Evolutionary conservation across 35 echinoderm and acorn worm genomes (phyloP).

Genomic region (Ophioderma brevispina): DNA sequence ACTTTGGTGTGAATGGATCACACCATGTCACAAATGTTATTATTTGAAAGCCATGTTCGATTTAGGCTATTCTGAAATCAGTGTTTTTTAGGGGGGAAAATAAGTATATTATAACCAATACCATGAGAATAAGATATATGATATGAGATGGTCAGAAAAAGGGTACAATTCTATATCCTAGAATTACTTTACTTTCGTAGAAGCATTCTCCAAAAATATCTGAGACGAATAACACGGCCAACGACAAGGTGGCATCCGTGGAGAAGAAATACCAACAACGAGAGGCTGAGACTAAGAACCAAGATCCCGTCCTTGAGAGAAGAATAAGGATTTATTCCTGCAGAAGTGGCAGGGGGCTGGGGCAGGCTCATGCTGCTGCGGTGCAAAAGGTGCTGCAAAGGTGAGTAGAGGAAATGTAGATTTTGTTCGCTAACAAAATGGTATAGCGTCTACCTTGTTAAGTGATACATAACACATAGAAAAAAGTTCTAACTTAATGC

Average conservation of each 20-base stretch:
- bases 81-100: no score
- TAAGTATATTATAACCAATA: no score
- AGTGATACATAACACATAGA: no score
- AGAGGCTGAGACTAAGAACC: conserved; percentile 81
- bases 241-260: conserved; percentile 64
- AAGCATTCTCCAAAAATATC: conserved; percentile 92
- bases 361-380: no score
- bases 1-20: neutral
- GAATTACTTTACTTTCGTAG: neutral
- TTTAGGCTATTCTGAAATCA: no score
- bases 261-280: conserved; percentile 80
- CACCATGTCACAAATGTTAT: no score
- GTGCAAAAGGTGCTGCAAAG: conserved; percentile 30
- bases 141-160: no score
- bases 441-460: no score
- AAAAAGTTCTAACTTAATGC: no score
- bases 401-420: conserved; percentile 1
- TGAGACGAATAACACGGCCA: conserved; percentile 89
- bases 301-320: conserved; percentile 83
- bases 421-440: no score
- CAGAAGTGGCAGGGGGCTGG: conserved; percentile 47
- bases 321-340: conserved; percentile 66
- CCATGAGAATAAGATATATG: no score
- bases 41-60: no score
- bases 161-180: neutral